Percentiles rank a stretch among this genome's conserved stretches.
phyloP scores from a whole-genome alignment of 2,797 vertebrate species.

The Poecilia velifera region DNA sequence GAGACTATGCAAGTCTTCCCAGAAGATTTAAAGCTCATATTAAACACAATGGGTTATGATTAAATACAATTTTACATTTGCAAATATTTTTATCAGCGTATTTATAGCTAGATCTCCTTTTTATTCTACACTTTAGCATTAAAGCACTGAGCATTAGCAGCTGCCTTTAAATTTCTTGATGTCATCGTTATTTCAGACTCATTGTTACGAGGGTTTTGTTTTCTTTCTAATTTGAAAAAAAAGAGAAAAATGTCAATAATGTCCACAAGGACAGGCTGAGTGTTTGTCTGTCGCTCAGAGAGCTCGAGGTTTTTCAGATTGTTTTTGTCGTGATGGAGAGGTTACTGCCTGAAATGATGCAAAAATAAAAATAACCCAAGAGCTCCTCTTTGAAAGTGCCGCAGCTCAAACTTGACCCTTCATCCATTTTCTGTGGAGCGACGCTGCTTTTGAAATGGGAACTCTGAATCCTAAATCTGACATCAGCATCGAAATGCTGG shows the following conservation, averaged over 20 bases:
- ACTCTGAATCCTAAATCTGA: neutral
- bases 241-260: neutral
- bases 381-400: neutral
- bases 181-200: neutral
- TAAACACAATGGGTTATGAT: neutral
- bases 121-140: neutral
- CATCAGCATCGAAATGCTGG: neutral
- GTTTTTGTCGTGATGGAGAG: neutral
- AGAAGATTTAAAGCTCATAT: neutral
- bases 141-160: neutral
- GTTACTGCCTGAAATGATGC: neutral
- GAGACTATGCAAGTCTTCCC: neutral
- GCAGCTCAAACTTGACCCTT: conserved; percentile 2
- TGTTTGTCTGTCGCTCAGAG: neutral
- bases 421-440: neutral
- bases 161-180: neutral
- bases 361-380: neutral
- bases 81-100: neutral
- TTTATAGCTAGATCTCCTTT: neutral
- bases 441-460: neutral
- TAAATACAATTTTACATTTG: neutral
- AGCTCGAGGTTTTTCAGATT: neutral
- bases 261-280: neutral
- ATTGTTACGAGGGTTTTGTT: neutral
- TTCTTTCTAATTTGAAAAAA: neutral